Percentiles rank a stretch among this genome's conserved stretches.
Conservation (phyloP, 2,888 invertebrate species). For the Blastobasis adustella region DNA sequence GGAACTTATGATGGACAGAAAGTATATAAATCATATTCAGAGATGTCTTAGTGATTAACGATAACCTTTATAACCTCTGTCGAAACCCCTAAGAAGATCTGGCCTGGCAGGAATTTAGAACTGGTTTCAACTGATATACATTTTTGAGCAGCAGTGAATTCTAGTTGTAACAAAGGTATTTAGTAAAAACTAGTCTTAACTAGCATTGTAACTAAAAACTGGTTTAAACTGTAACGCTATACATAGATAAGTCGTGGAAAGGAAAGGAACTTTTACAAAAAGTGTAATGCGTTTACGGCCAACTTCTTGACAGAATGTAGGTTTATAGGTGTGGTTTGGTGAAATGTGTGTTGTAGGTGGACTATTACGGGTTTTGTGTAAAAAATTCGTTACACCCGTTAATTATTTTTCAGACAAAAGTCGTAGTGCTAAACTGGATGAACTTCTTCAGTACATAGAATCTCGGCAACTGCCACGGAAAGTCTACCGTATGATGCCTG, state of each 20-base stretch:
- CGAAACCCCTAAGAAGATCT: no score
- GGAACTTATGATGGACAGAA: no score
- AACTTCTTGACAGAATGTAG: neutral
- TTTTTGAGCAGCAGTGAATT: no score
- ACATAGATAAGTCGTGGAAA: neutral
- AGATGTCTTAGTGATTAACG: no score
- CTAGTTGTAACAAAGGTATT: no score
- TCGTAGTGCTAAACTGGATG: neutral
- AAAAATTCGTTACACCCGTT: neutral
- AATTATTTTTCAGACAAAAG: neutral
- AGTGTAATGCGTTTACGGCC: neutral
- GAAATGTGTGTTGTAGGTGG: neutral
- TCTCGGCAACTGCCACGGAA: neutral
- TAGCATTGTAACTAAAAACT: no score
- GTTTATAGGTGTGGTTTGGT: neutral
- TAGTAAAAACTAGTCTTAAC: no score
- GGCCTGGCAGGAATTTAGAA: no score
- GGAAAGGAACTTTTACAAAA: neutral
- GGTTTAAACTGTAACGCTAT: no score
- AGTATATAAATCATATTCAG: no score
- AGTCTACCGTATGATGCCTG: conserved; percentile 3
- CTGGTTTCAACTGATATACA: no score
- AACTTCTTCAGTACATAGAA: conserved; percentile 1
- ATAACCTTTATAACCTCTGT: no score
- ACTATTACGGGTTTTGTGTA: neutral